phyloP scores from a whole-genome alignment of 2,797 vertebrate genomes.

The Acipenser oxyrinchus region DNA sequence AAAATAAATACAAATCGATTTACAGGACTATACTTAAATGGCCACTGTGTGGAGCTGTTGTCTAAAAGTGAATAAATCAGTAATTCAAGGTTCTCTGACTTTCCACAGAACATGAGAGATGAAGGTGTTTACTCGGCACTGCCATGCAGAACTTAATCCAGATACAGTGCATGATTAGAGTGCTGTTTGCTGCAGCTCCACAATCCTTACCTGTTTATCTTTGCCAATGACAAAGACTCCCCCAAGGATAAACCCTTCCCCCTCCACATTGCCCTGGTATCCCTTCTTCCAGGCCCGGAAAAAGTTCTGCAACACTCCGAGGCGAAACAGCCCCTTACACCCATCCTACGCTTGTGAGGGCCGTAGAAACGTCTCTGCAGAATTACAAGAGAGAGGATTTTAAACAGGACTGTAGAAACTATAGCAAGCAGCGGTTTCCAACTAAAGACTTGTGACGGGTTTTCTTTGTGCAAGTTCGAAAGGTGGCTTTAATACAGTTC shows the following conservation, averaged over 20 bases:
- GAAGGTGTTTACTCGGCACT: not conserved
- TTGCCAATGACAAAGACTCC: slow-evolving; percentile 92
- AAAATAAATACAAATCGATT: too few relatives aligned
- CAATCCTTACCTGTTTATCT: slow-evolving; percentile 72
- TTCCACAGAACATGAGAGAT: too few relatives aligned
- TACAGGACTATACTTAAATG: too few relatives aligned
- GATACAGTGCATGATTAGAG: not conserved
- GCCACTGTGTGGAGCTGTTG: too few relatives aligned
- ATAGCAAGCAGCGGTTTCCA: not conserved
- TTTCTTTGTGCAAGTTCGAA: too few relatives aligned
- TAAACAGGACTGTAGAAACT: not conserved
- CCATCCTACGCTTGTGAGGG: slow-evolving; percentile 77
- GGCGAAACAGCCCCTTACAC: slow-evolving; percentile 71
- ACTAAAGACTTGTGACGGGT: too few relatives aligned
- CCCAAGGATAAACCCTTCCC: slow-evolving; percentile 87
- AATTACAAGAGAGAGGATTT: not conserved
- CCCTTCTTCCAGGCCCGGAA: slow-evolving; percentile 79
- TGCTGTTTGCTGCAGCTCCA: not conserved
- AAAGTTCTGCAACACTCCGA: slow-evolving; percentile 88
- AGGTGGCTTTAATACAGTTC: too few relatives aligned
- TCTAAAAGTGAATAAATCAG: too few relatives aligned
- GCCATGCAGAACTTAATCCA: not conserved
- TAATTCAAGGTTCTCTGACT: too few relatives aligned
- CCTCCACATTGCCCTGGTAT: slow-evolving; percentile 83
- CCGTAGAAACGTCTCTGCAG: slow-evolving; percentile 84